phyloP scores from a whole-genome alignment of 2,888 invertebrate genomes.

The Scaptomyza tumidula region DNA sequence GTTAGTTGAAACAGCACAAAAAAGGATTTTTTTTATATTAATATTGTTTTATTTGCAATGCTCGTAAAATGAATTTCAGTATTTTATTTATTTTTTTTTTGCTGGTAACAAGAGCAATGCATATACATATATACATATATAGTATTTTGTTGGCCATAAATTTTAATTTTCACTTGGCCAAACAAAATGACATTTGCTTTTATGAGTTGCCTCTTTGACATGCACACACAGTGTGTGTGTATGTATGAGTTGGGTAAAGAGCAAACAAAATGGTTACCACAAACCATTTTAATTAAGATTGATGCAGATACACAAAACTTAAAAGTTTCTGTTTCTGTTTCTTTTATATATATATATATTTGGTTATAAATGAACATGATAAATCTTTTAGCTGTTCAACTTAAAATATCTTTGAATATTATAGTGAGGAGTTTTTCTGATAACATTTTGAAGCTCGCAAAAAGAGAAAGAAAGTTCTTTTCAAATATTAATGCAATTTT shows the following conservation, averaged over 20 bases:
- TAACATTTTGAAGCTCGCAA: neutral
- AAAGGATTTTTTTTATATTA: slow-evolving; percentile 62
- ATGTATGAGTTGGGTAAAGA: neutral
- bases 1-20: slow-evolving; percentile 40
- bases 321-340: neutral
- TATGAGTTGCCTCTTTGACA: slow-evolving; percentile 27
- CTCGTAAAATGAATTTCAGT: slow-evolving; percentile 56
- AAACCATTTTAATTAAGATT: slow-evolving; percentile 17
- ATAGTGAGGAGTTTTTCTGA: no score
- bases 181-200: slow-evolving; percentile 48
- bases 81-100: neutral
- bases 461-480: neutral
- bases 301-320: neutral
- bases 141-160: slow-evolving; percentile 47
- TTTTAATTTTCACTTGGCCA: slow-evolving; percentile 58
- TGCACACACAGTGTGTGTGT: neutral
- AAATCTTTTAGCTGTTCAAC: neutral
- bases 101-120: slow-evolving; percentile 13
- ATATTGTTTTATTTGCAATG: slow-evolving; percentile 61
- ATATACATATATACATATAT: neutral
- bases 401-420: neutral
- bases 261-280: neutral
- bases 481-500: no score
- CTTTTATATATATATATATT: neutral
- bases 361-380: neutral